Evolutionary conservation across 2,113 vertebrate species (phyloP).

Genomic region (Macaca fascicularis): DNA sequence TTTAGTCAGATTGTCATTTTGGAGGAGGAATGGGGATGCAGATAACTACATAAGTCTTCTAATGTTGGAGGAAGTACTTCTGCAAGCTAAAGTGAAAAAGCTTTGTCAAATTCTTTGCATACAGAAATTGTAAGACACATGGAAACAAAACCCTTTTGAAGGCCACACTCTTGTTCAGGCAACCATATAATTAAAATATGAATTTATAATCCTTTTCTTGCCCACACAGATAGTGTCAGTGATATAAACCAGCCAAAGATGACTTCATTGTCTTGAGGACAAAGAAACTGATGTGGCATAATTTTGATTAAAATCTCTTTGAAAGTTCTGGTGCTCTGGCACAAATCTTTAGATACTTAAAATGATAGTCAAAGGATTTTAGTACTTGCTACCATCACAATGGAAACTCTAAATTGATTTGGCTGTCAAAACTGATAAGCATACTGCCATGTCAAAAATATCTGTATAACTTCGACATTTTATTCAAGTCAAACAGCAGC

Average conservation of each 20-base stretch:
- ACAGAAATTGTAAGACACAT: neutral
- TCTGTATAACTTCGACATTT: slow-evolving; percentile 30
- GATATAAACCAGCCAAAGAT: slow-evolving; percentile 51
- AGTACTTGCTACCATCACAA: slow-evolving; percentile 41
- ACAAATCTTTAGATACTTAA: slow-evolving; percentile 42
- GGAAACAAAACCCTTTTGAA: slow-evolving; percentile 17
- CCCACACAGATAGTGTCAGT: neutral
- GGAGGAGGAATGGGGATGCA: neutral
- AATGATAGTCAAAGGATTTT: slow-evolving; percentile 49
- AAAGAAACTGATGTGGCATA: slow-evolving; percentile 40
- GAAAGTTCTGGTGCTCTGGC: slow-evolving; percentile 24
- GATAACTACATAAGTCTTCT: neutral
- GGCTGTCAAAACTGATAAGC: slow-evolving; percentile 42
- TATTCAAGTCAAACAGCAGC: slow-evolving; percentile 23
- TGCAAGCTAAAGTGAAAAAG: neutral
- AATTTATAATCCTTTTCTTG: slow-evolving; percentile 35
- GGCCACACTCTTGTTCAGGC: neutral
- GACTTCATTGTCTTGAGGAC: slow-evolving; percentile 61
- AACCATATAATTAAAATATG: slow-evolving; percentile 10
- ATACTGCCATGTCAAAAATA: slow-evolving; percentile 36
- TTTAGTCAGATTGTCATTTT: neutral
- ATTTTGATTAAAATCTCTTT: slow-evolving; percentile 54
- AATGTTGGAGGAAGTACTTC: neutral
- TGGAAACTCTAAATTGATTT: slow-evolving; percentile 48
- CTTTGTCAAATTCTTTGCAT: neutral